phyloP scores from a whole-genome alignment of 1,140 invertebrate species.

The Tetragnatha versicolor region DNA sequence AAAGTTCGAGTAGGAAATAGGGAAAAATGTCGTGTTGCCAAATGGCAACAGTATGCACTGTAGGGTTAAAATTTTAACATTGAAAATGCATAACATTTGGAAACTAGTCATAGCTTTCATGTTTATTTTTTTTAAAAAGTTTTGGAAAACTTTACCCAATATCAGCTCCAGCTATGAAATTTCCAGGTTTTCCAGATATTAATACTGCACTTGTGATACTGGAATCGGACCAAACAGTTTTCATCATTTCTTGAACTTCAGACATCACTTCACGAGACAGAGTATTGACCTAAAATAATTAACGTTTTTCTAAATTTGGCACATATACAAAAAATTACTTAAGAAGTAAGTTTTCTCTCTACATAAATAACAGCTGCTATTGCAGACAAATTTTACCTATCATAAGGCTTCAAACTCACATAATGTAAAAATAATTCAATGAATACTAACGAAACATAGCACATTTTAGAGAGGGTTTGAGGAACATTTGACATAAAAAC shows the following conservation, averaged over 20 bases:
- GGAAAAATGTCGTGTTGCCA: too few relatives aligned
- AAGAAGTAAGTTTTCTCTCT: neutral
- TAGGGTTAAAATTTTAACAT: too few relatives aligned
- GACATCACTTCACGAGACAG: slow-evolving; percentile 79
- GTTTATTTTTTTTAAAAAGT: neutral
- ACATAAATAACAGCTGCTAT: neutral
- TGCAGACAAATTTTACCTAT: neutral
- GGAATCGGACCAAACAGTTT: slow-evolving; percentile 76
- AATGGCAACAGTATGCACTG: too few relatives aligned
- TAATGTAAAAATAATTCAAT: neutral
- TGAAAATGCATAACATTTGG: too few relatives aligned
- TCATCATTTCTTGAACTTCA: slow-evolving; percentile 78
- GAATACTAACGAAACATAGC: neutral
- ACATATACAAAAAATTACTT: neutral
- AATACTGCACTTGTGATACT: slow-evolving; percentile 85
- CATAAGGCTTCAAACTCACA: neutral
- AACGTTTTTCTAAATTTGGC: slow-evolving; percentile 6
- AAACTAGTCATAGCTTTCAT: too few relatives aligned
- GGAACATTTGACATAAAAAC: too few relatives aligned
- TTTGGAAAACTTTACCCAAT: slow-evolving; percentile 76
- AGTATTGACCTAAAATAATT: slow-evolving; percentile 78
- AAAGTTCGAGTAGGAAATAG: too few relatives aligned
- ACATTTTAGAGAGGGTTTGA: neutral
- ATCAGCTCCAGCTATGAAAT: slow-evolving; percentile 98
- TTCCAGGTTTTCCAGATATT: slow-evolving; percentile 93